A percentile compares a stretch with the other conserved stretches of the same genome.
phyloP scores from a whole-genome alignment of 2,888 invertebrate species.

The Acleris emargana region DNA sequence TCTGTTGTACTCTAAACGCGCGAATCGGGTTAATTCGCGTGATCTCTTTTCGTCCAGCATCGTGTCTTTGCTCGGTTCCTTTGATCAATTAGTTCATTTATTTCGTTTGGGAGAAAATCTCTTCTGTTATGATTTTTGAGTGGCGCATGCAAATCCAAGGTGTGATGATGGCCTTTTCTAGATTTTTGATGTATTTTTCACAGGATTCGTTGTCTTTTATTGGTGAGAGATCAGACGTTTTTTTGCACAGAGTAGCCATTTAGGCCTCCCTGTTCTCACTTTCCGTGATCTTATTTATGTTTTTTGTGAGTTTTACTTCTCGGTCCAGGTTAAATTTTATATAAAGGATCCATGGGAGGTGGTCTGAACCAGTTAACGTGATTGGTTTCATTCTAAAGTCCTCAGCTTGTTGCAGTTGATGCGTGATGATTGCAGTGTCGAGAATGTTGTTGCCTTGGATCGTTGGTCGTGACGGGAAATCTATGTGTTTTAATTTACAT shows the following conservation, averaged over 20 bases:
- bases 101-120: conserved; percentile 8
- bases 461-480: too few species aligned
- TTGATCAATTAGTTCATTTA: conserved; percentile 2
- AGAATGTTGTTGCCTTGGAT: too few species aligned
- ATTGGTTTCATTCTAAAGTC: too few species aligned
- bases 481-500: too few species aligned
- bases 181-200: conserved; percentile 9
- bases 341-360: too few species aligned
- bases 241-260: conserved; percentile 7
- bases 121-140: conserved; percentile 10
- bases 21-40: not conserved
- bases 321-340: too few species aligned
- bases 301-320: conserved; percentile 13
- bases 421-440: too few species aligned
- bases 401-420: too few species aligned
- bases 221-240: not conserved
- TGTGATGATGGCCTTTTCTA: conserved; percentile 9
- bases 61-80: not conserved
- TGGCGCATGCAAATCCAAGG: conserved; percentile 6
- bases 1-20: conserved; percentile 2
- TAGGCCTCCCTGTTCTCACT: conserved; percentile 1
- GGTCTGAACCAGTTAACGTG: too few species aligned
- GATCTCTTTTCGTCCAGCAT: conserved; percentile 8
- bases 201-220: conserved; percentile 5
- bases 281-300: conserved; percentile 5